Conservation (phyloP, 2,113 vertebrate genomes). For the Poecile atricapillus region DNA sequence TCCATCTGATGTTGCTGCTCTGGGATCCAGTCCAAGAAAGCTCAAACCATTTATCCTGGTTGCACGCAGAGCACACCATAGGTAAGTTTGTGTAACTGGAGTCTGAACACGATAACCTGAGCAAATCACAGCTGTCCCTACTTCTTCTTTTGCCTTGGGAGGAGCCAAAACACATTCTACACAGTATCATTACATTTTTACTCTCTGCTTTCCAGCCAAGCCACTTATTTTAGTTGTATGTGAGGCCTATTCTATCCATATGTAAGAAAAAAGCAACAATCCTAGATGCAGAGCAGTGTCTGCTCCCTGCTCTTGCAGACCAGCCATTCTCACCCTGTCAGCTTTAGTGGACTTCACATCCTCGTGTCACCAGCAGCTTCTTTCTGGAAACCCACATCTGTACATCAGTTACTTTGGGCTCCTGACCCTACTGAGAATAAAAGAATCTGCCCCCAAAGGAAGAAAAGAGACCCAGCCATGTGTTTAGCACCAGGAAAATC, state of each 20-base stretch:
- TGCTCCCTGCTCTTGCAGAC: background rate
- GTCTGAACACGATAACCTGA: background rate
- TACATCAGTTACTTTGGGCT: background rate
- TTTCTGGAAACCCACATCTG: background rate
- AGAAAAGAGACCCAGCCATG: background rate
- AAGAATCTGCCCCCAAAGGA: background rate
- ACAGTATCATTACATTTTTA: background rate
- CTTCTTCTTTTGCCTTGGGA: background rate
- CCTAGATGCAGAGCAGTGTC: background rate
- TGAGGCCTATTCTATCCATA: background rate
- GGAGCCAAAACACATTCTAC: background rate
- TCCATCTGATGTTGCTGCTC: background rate
- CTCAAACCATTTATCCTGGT: background rate
- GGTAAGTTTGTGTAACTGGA: background rate
- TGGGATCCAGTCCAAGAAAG: background rate
- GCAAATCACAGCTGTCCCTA: conserved; percentile 1
- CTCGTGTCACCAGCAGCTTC: background rate
- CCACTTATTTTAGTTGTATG: background rate
- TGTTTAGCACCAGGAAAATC: background rate
- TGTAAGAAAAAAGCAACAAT: background rate
- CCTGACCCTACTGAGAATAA: background rate
- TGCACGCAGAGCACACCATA: background rate
- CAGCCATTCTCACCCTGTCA: background rate
- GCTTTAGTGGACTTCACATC: background rate
- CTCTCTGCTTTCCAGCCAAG: background rate